Evolutionary conservation across 2,797 vertebrate genomes (phyloP), one percentile per base, ranked within the genome.

Genomic region (Sebastes baramenuke): DNA sequence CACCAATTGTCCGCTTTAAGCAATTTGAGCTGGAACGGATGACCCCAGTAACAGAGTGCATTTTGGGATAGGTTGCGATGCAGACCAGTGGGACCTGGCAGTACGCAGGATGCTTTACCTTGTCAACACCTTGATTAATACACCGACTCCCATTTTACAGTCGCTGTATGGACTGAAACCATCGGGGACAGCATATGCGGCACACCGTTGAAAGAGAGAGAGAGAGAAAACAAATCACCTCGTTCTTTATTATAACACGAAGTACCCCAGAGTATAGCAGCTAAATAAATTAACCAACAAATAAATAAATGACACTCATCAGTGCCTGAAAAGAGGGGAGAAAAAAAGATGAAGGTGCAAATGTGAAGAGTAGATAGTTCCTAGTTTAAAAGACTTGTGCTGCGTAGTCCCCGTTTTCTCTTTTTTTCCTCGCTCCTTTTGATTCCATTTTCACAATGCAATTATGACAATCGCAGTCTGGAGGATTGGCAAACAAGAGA

Each of bases 81-180:
- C 87, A 86, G 84, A 86, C 90, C 92, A 62, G 75, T 84, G 93
- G 92, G 93, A 94, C 81, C 70, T 38, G 75, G 83, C 64, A 71
- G 87, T 59, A 83, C 55, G 72, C 30, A 49, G 69, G 82, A 84
- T 79, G 90, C 83, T 72, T 92, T 87, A 87, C 87, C 89, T 92
- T 95, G 93, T 94, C 94, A 94, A 92, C 90, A 90, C 88, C 89
- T 94, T 96, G 95, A 95, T 95, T 95, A 95, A 95, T 96, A 95
- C 93, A 91, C 91, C 83, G 85, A 88, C 90, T 91, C 83, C 75
- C 81, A 67, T 91, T 83, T 86, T 73, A 80, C 83, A 73, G 79
- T 74, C 74, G 29, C 90, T 79, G 87, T 90, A 90, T 67, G 77
- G 89, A 84, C 88, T 83, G 85, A 93, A 54, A 92, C 85, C 94